Evolutionary conservation across 2,113 vertebrate species (phyloP).

Genomic region (Thinocorus orbignyianus): DNA sequence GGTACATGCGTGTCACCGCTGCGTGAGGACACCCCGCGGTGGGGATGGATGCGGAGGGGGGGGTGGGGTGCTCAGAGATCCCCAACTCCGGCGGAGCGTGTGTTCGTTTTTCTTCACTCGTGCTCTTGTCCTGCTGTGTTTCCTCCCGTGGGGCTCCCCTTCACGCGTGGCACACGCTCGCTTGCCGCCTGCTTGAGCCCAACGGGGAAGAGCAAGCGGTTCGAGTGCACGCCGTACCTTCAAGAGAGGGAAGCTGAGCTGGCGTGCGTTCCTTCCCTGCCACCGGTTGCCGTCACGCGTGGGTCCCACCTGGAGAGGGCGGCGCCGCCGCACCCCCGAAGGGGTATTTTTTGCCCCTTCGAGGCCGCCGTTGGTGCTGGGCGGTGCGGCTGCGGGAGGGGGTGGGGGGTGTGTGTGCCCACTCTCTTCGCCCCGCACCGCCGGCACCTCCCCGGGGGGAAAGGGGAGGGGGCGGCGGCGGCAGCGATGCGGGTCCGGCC

Average conservation of each 20-base stretch:
- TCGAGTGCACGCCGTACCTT: accelerated
- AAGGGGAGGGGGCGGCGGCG: no score
- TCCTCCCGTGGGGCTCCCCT: neutral
- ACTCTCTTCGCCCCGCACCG: neutral
- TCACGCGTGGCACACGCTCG: neutral
- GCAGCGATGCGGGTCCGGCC: neutral
- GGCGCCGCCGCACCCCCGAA: neutral
- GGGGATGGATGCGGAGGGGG: no score
- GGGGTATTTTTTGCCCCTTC: neutral
- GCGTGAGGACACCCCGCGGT: neutral
- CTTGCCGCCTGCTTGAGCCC: no score
- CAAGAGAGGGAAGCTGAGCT: accelerated
- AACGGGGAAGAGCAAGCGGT: neutral
- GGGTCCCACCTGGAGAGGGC: no score
- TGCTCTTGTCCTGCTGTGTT: neutral
- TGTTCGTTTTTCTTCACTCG: accelerated
- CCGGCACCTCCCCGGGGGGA: neutral
- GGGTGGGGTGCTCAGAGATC: no score
- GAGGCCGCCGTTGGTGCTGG: neutral
- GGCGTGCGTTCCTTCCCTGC: accelerated
- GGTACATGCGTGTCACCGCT: neutral
- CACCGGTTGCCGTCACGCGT: accelerated
- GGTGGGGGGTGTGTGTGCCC: no score
- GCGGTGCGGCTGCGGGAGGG: no score
- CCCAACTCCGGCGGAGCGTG: accelerated